A percentile compares a stretch with the other conserved stretches of the same genome.
Evolutionary conservation across 2,113 vertebrate genomes (phyloP).

Genomic region (Furnarius figulus): DNA sequence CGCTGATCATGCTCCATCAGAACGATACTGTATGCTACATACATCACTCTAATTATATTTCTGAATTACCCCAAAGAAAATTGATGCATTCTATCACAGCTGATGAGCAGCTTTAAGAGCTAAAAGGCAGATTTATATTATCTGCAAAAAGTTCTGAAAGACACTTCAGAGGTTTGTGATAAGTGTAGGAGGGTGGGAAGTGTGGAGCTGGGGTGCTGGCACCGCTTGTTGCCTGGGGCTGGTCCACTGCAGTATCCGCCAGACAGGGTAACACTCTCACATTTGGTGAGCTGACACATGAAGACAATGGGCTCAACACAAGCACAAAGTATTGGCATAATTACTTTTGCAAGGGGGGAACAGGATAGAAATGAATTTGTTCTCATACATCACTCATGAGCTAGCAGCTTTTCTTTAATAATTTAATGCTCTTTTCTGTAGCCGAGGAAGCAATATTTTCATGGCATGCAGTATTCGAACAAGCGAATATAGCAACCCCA

Average conservation of each 20-base stretch:
- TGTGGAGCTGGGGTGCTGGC: accelerated
- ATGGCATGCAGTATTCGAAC: background rate
- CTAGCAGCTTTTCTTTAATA: background rate
- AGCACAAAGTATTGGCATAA: accelerated
- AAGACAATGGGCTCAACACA: accelerated
- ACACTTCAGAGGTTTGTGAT: background rate
- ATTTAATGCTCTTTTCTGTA: background rate
- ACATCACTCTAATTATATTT: background rate
- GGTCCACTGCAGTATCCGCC: accelerated
- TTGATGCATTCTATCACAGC: background rate
- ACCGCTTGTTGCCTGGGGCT: accelerated
- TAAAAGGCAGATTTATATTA: background rate
- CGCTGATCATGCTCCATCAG: background rate
- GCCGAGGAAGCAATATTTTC: background rate
- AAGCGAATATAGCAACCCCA: background rate
- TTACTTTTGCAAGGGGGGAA: background rate
- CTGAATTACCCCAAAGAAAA: background rate
- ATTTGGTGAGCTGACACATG: background rate
- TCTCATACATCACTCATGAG: background rate
- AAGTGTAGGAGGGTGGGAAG: background rate
- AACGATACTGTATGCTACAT: background rate
- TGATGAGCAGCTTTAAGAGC: background rate
- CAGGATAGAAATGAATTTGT: background rate
- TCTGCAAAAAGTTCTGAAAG: background rate
- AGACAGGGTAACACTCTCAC: accelerated